Base-by-base conservation (phyloP, 2,797 vertebrate genomes). In the Molossus alvarezi region DNA sequence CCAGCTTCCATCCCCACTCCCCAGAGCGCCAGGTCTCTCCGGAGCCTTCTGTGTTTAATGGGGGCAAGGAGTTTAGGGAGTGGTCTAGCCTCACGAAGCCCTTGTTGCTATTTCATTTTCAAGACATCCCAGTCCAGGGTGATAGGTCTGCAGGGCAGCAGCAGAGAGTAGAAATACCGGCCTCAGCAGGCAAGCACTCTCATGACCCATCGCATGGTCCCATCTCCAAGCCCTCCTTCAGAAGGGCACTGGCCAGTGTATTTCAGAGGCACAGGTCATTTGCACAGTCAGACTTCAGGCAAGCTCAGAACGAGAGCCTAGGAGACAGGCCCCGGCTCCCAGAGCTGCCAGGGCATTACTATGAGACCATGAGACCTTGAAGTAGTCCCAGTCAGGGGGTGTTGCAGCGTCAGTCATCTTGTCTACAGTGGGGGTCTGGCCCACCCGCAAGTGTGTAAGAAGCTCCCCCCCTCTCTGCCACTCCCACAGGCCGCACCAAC, bases 41-140 rank as follows among this genome's bases (percentile, higher is more conserved):
- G n/a, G 75, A n/a, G 29, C 29, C 27, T 58, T 86, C 37, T 2
- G 37, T 83, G 20, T 58, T 89, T 62, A 60, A 53, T 6, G 3
- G 48, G 27, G 9, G 20, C 11, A 17, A 62, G 69, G 21, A 29
- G 48, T 51, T 85, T 21, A 9, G 69, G 13, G 75, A 79, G 37
- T n/a, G 6, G 27, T 72, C 67, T 71, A 64, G 55, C 57, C 62
- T 87, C 73, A 21, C 9, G 5, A 48, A 51, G 37, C 10, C 33
- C 81, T 51, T 55, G 55, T 8, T 45, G 12, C 15, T 81, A 9
- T 53, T 89, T 93, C 69, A 72, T 76, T 95, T 88, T 58, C 55
- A 96, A 93, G 88, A 67, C 53, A 17, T 65, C 17, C 48, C 29
- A 62, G 60, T 48, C 12, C 9, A 18, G 62, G 64, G 41, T 17